A percentile compares a stretch with the other conserved stretches of the same genome.
phyloP scores from a whole-genome alignment of 2,113 vertebrate species.

The Prionailurus bengalensis region DNA sequence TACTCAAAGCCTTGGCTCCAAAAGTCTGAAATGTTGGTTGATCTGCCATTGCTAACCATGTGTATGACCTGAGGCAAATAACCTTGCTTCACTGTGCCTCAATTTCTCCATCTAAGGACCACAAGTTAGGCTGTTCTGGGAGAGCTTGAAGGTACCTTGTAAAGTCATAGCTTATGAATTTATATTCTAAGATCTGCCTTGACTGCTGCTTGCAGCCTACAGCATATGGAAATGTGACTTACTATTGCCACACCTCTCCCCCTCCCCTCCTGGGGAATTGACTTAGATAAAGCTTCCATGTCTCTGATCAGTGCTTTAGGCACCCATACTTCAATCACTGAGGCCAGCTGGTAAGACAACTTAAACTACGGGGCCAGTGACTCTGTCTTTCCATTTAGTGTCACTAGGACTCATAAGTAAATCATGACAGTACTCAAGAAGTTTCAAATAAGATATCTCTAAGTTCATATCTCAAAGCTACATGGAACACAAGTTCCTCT shows the following conservation, averaged over 20 bases:
- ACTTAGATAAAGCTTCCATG: neutral
- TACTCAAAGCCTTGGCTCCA: neutral
- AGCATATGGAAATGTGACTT: neutral
- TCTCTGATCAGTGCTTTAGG: neutral
- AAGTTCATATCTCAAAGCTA: constrained; percentile 2
- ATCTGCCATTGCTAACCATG: neutral
- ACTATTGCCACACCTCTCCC: neutral
- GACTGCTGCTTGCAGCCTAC: neutral
- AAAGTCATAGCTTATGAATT: neutral
- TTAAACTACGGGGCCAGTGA: neutral
- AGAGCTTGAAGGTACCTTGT: neutral
- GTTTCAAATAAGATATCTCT: neutral
- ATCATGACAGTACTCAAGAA: neutral
- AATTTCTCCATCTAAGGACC: neutral
- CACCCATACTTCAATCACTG: neutral
- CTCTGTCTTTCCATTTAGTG: neutral
- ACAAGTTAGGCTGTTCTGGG: neutral
- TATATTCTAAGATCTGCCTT: neutral
- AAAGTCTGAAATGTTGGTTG: neutral
- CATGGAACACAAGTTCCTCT: neutral
- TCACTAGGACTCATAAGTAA: neutral
- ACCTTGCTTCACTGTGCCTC: neutral
- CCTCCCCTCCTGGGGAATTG: neutral
- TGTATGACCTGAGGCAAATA: neutral
- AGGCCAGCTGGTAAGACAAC: neutral